Base-by-base conservation (phyloP, 2,888 invertebrate species). In the Drosophila sordidapex region DNA sequence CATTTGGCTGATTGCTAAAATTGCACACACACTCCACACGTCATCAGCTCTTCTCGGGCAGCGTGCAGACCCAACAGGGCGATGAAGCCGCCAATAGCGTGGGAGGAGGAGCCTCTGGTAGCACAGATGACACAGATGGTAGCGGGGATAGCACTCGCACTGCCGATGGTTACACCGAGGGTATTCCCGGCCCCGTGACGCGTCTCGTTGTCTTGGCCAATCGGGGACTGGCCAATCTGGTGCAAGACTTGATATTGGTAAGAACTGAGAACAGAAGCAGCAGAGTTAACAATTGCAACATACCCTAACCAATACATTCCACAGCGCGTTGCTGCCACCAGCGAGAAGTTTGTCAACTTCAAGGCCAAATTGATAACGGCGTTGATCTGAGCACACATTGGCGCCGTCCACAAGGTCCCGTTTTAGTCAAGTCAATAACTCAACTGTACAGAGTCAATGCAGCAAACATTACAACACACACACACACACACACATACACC, bases 311-410 rank as follows among this genome's bases (percentile, higher is more conserved):
- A 18, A 51, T 27, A 2, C 7, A n/a, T 5, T 49, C 36, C 93
- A 62, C 93, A 96, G 96, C 96, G 96, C 90, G 94, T 97, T 93
- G 97, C 97, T 70, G 97, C 97, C 93, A 97, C 97, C 92, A 97
- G 97, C 93, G 97, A 97, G 94, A 95, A 97, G 94, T 96, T 97
- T 94, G 97, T 97, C 92, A 97, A 97, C 96, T 97, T 97, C 96
- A 97, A 97, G 94, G 97, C 97, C 93, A 96, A 97, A 94, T 94
- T 97, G 92, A 96, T 97, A 94, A 97, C 97, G 91, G 96, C 97
- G 88, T 96, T 97, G 94, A 97, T 97, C 94, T 97, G 97, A 92
- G 82, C 52, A 27, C 40, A 66, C 35, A 59, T 52, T 70, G 76
- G 67, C 66, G 74, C 72, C 54, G 62, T 65, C 67, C 69, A 72